Evolutionary conservation across 2,797 vertebrate genomes (phyloP), one percentile per base, ranked within the genome.

Genomic region (Chiloscyllium punctatum): DNA sequence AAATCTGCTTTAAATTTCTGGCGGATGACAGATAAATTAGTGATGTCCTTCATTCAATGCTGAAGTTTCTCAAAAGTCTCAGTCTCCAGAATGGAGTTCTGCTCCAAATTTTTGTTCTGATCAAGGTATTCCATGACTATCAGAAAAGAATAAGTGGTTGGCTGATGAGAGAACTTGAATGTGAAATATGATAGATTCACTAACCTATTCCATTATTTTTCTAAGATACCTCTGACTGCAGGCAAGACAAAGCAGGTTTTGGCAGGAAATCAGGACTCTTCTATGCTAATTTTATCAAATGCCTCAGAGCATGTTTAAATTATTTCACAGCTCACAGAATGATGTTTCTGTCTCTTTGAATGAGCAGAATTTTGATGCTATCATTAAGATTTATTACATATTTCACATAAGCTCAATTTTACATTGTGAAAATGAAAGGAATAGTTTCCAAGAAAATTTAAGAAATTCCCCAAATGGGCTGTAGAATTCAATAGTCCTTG

Each of bases 201-300:
- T 48, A 94, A 53, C 94, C 5, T 72, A 77, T 95, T 25, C 42
- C 7, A 91, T 57, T 66, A 30, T 91, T 18, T 4, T 91, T 91
- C 30, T 91, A 57, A 91, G 42, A n/a, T n/a, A 53, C 42, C 69
- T n/a, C 48, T 51, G 94, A 57, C 30, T 94, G 42, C 48, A 77
- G 42, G 94, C 18, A 4, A 74, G 11, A 72, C 42, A n/a, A 95
- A 95, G 4, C 71, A 95, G 48, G n/a, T 77, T 95, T 72, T 95
- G 71, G 71, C 69, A 95, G 94, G 42, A 30, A 77, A 72, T 51
- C 94, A 74, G 71, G 42, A 72, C 71, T n/a, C 94, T 77, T 51
- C 94, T 53, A 72, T 95, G 68, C 42, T 95, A 95, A 95, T 95
- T 95, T 74, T 48, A 95, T 77, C 72, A n/a, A 95, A 74, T 74